phyloP scores from a whole-genome alignment of 2,888 invertebrate genomes.

The Quadroppia sp. region DNA sequence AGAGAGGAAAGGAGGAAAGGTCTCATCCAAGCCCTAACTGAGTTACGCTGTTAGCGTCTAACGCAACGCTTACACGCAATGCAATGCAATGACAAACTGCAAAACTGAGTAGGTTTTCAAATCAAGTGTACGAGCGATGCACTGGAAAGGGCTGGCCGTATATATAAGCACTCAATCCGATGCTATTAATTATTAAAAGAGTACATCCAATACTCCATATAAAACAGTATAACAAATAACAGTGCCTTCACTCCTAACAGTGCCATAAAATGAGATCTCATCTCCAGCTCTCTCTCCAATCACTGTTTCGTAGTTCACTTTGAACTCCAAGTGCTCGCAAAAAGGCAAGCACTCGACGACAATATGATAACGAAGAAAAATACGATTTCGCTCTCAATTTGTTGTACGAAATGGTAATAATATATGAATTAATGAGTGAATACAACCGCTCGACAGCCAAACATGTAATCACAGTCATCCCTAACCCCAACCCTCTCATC shows the following conservation, averaged over 20 bases:
- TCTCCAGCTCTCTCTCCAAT: background rate
- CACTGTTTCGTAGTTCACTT: background rate
- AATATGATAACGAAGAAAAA: slow-evolving; percentile 37
- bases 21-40: background rate
- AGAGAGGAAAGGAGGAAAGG: too few relatives aligned
- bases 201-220: background rate
- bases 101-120: slow-evolving; percentile 12
- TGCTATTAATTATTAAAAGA: slow-evolving; percentile 36
- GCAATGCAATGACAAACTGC: background rate
- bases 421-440: slow-evolving; percentile 37
- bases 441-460: slow-evolving; percentile 35
- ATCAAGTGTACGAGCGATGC: background rate
- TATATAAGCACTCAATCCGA: slow-evolving; percentile 38
- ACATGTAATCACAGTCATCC: slow-evolving; percentile 38
- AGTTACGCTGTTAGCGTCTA: background rate
- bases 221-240: background rate
- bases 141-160: slow-evolving; percentile 15
- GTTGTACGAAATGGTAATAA: slow-evolving; percentile 32
- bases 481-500: slow-evolving; percentile 26
- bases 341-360: slow-evolving; percentile 26
- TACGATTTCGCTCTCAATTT: slow-evolving; percentile 35
- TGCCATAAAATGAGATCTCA: slow-evolving; percentile 2
- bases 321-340: background rate
- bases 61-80: slow-evolving; percentile 15
- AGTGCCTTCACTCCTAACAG: background rate